Percentiles rank a stretch among this genome's conserved stretches.
phyloP scores from a whole-genome alignment of 2,888 invertebrate species.

The Lacanobia wlatinum region DNA sequence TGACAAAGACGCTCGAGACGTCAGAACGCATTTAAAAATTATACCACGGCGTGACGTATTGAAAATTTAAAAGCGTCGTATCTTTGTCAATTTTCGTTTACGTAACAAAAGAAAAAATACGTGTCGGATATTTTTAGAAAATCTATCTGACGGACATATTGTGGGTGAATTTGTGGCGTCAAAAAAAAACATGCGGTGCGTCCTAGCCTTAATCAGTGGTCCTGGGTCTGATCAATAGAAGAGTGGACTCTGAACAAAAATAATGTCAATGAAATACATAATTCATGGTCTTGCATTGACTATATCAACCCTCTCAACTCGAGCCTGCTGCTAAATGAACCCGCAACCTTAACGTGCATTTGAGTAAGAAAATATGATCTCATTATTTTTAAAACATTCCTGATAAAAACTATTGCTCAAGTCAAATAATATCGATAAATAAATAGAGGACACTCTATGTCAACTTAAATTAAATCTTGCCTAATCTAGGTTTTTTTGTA shows the following conservation, averaged over 20 bases:
- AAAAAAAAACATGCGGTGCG: too few species aligned
- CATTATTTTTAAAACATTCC: conserved; percentile 43
- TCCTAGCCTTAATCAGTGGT: too few species aligned
- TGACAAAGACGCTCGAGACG: too few species aligned
- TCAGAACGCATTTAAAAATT: too few species aligned
- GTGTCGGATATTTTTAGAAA: too few species aligned
- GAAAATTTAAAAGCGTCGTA: too few species aligned
- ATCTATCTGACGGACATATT: too few species aligned
- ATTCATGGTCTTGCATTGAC: neutral
- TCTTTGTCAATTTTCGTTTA: too few species aligned
- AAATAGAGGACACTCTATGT: conserved; percentile 25
- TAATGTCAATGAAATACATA: neutral
- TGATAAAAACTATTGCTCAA: conserved; percentile 52
- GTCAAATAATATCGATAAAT: conserved; percentile 33
- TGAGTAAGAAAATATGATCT: conserved; percentile 42
- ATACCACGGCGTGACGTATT: too few species aligned
- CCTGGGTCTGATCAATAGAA: too few species aligned
- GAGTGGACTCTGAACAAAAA: neutral
- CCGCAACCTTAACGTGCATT: neutral
- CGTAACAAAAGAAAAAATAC: too few species aligned
- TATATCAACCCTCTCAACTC: neutral
- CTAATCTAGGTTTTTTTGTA: conserved; percentile 30
- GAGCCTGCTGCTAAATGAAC: conserved; percentile 31
- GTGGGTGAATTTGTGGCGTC: too few species aligned
- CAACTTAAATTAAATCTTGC: conserved; percentile 9